Evolutionary conservation across 2,888 invertebrate species (phyloP).

Genomic region (Harpagoxenus sublaevis): DNA sequence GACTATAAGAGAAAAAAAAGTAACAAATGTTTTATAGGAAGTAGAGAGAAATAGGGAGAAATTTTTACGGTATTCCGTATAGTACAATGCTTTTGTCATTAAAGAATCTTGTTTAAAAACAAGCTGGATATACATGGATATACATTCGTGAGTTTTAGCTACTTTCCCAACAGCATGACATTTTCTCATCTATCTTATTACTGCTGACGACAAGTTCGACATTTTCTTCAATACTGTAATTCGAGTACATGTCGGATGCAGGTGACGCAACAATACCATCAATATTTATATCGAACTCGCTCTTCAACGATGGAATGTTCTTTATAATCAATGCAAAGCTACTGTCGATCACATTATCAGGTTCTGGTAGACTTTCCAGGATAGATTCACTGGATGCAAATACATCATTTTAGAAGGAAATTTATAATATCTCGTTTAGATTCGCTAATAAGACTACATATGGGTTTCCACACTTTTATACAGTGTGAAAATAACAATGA

Average conservation of each 20-base stretch:
- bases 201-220: background rate
- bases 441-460: conserved; percentile 34
- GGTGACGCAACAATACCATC: conserved; percentile 30
- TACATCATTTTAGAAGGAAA: conserved; percentile 45
- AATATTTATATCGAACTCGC: conserved; percentile 27
- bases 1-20: conserved; percentile 49
- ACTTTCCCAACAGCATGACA: conserved; percentile 82
- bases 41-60: conserved; percentile 67
- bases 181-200: conserved; percentile 61
- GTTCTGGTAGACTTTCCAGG: conserved; percentile 78
- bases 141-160: conserved; percentile 47
- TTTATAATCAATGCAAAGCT: conserved; percentile 60
- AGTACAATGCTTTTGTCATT: conserved; percentile 43
- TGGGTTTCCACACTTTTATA: conserved; percentile 32
- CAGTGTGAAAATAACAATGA: conserved; percentile 46
- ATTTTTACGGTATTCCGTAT: conserved; percentile 57
- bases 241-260: conserved; percentile 11
- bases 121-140: conserved; percentile 35
- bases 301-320: conserved; percentile 43
- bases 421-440: conserved; percentile 16
- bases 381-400: conserved; percentile 67
- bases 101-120: conserved; percentile 26
- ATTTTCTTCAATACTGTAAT: conserved; percentile 25
- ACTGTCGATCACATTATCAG: conserved; percentile 65
- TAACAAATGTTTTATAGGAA: conserved; percentile 64